Conservation (phyloP, 92 coral and sea anemone genomes). For the Hydrozoanthus gracilis region DNA sequence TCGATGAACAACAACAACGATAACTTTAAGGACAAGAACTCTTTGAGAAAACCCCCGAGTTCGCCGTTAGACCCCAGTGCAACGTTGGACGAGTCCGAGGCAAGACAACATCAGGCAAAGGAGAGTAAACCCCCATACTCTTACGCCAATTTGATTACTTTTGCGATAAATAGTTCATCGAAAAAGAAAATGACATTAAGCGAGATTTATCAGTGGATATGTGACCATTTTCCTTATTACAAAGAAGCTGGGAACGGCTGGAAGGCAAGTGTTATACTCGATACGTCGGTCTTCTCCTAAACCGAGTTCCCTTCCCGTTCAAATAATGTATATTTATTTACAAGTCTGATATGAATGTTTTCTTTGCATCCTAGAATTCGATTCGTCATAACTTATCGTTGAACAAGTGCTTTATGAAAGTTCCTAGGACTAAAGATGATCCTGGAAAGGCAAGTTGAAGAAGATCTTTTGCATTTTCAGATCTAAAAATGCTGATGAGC, state of each 20-base stretch:
- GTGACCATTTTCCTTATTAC: conserved; percentile 97
- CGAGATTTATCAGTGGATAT: conserved; percentile 99
- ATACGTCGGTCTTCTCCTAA: conserved; percentile 1
- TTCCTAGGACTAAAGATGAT: conserved; percentile 96
- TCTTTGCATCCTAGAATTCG: conserved; percentile 78
- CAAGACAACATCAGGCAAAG: conserved; percentile 94
- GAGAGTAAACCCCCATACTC: conserved; percentile 99
- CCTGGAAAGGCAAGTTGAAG: conserved; percentile 82
- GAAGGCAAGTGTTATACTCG: conserved; percentile 78
- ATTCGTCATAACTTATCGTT: conserved; percentile 94
- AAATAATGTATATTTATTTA: conserved; percentile 5
- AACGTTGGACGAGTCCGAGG: conserved; percentile 96
- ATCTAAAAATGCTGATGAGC: conserved; percentile 39
- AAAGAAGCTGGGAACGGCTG: conserved; percentile 99
- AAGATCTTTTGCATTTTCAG: neutral
- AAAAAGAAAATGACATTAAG: conserved; percentile 98
- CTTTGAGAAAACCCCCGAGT: conserved; percentile 92
- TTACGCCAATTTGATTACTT: conserved; percentile 97
- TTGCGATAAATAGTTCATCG: conserved; percentile 98
- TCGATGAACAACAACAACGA: conserved; percentile 80
- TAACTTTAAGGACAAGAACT: conserved; percentile 73
- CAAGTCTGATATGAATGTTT: conserved; percentile 31
- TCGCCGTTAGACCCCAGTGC: conserved; percentile 99
- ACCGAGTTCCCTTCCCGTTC: conserved; percentile 35
- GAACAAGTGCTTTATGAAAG: conserved; percentile 97